Base-by-base conservation (phyloP, 2,888 invertebrate genomes). In the Chrysina gloriosa region DNA sequence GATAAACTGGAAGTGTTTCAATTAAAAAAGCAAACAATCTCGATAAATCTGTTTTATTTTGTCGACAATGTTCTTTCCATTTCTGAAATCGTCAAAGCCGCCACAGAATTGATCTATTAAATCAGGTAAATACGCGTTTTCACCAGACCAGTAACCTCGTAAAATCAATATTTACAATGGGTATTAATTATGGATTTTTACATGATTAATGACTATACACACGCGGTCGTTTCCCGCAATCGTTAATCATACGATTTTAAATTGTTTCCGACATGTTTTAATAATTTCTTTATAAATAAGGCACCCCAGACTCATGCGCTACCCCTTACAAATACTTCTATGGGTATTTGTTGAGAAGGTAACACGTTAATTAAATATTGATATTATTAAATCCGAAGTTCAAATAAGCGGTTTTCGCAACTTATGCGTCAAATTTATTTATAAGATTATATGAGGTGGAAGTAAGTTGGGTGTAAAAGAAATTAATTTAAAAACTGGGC, bases 171-270 rank as follows among this genome's bases (percentile, higher is more conserved):
- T 68, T 68, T 68, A 54, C 42, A 52, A 68, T 63, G 52, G 54
- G 50, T 31, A 45, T 68, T 68, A 68, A 68, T 68, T 68, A 68
- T 68, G 45, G 63, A 63, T 63, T 68, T 68, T 68, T 68, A 39
- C 16, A 29, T 68, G 68, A 68, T 68, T 68, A 63, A 68, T 68
- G 50, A 65, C 42, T 42, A 45, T 61, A 25, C 27, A 42, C 9
- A 27, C 47, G 27, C 39, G 39, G 25, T 36, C 64, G 21, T 14
- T 19, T 14, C n/a, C 45, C 3, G 16, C 19, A n/a, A 42, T 3
- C 64, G 52, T 65, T 65, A 65, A 65, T 65, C 64, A 65, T 27
- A 16, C 23, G 11, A 34, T 50, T 65, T 65, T 52, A 42, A 39
- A 52, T 65, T 50, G 52, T 65, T 39, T 34, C 50, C 64, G 16